Conservation (phyloP, 1,140 invertebrate genomes). For the Leptinotarsa lineolata region DNA sequence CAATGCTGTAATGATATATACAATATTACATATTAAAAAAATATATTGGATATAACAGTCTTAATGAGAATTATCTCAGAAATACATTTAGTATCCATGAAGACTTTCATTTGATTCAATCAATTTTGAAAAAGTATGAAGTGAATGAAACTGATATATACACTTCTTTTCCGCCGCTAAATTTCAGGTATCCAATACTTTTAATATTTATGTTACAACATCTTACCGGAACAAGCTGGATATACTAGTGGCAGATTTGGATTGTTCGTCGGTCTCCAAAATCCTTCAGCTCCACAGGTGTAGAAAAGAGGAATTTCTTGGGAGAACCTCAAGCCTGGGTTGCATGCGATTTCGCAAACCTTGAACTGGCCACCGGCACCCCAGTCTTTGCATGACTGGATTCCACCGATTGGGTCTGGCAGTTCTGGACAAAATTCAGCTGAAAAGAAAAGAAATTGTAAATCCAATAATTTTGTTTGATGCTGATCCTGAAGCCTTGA, state of each 20-base stretch:
- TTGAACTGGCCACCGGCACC: constrained; percentile 94
- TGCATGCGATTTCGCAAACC: constrained; percentile 87
- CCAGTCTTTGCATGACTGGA: constrained; percentile 92
- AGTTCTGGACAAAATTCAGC: constrained; percentile 89
- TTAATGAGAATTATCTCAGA: too few species aligned
- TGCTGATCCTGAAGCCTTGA: too few species aligned
- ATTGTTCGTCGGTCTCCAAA: constrained; percentile 87
- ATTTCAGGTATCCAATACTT: background rate
- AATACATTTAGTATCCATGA: too few species aligned
- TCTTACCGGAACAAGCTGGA: constrained; percentile 85
- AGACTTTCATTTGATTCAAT: too few species aligned
- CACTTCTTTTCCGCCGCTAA: too few species aligned
- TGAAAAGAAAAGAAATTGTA: constrained; percentile 46
- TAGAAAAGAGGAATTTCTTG: constrained; percentile 92
- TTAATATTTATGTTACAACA: background rate
- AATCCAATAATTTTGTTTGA: too few species aligned
- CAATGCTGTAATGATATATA: too few species aligned
- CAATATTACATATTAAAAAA: too few species aligned
- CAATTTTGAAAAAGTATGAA: too few species aligned
- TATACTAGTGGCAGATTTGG: constrained; percentile 81
- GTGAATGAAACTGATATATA: too few species aligned
- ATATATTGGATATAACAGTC: too few species aligned
- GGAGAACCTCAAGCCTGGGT: constrained; percentile 84
- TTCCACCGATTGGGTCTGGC: constrained; percentile 85
- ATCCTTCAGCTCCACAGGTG: constrained; percentile 94